A percentile compares a stretch with the other conserved stretches of the same genome.
phyloP scores from a whole-genome alignment of 2,113 vertebrate species.

The Pan troglodytes region NHGRI_mPanTro3-v2.1_pri NC_072413.2:64912001-64912500 shows the following conservation, averaged over 20 bases:
- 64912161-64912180: background rate
- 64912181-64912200: background rate
- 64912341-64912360: background rate
- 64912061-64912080: background rate
- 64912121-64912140: background rate
- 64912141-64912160: background rate
- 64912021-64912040: background rate
- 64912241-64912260: background rate
- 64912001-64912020: background rate
- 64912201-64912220: background rate
- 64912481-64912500: background rate
- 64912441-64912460: background rate
- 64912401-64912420: background rate
- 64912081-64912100: background rate
- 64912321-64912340: background rate
- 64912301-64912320: background rate
- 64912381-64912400: background rate
- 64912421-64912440: background rate
- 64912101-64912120: background rate
- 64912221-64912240: background rate
- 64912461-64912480: background rate
- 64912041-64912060: background rate
- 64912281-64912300: background rate
- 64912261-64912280: background rate
- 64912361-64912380: conserved; percentile 6